Percentiles rank a stretch among this genome's conserved stretches.
These are phyloP conservation scores for Drosophila cracens DNA, from an alignment of 2,888 invertebrate species.

Conservation along the genomic window DNA sequence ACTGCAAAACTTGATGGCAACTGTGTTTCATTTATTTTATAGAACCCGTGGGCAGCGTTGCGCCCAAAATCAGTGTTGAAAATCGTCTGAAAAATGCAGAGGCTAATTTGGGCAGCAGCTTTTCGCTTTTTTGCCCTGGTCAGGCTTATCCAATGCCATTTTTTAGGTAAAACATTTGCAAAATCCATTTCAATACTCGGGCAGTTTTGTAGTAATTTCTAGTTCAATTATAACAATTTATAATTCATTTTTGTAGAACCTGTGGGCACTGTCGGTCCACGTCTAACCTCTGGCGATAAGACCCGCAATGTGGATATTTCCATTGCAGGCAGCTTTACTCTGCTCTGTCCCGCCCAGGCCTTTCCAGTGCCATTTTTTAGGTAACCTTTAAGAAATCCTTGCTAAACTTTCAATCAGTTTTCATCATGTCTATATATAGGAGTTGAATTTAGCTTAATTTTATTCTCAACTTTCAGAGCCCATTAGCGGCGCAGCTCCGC, in stretches of 20 bases:
- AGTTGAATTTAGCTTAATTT: background rate
- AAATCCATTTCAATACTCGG: conserved; percentile 27
- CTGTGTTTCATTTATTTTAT: background rate
- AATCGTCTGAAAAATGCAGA: conserved; percentile 88
- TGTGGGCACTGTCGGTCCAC: conserved; percentile 85
- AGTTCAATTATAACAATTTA: background rate
- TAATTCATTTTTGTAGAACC: conserved; percentile 64
- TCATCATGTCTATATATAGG: background rate
- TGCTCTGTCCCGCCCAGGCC: conserved; percentile 89
- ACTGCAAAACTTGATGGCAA: background rate
- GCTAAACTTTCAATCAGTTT: conserved; percentile 49
- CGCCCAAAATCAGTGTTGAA: conserved; percentile 86
- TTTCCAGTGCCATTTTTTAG: conserved; percentile 89
- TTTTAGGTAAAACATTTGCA: conserved; percentile 87
- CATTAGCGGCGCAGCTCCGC: conserved; percentile 89
- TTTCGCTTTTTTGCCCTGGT: conserved; percentile 90
- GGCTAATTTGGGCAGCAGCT: conserved; percentile 82
- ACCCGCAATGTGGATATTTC: conserved; percentile 81
- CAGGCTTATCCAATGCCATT: conserved; percentile 89
- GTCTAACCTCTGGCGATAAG: conserved; percentile 90
- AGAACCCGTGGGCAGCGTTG: conserved; percentile 87
- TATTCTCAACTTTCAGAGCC: conserved; percentile 86
- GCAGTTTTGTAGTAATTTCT: conserved; percentile 36
- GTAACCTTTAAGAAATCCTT: conserved; percentile 82
- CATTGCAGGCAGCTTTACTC: conserved; percentile 75